Evolutionary conservation across 2,797 vertebrate species (phyloP), one percentile per base, ranked within the genome.

Genomic region (Gallinago stenura): DNA sequence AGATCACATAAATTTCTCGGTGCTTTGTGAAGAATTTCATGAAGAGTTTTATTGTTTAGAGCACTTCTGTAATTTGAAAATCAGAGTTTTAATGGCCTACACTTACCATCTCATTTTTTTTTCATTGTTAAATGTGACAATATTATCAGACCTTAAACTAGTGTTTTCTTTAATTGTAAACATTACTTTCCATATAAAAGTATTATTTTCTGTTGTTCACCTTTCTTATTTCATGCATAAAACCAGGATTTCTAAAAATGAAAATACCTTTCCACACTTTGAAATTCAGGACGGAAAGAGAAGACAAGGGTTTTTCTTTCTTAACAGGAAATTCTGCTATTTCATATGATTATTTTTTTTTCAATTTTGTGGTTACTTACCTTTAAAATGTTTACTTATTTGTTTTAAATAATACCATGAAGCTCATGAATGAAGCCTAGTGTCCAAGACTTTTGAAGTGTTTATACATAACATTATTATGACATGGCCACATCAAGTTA

Each of bases 1-100:
- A 97, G 93, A 95, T 88, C 85, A 80, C 89, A 80, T 95, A 92
- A 82, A 94, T 96, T 97, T 94, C 87, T 95, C 43, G 17, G 71
- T 86, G 72, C 81, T 94, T 91, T 69, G 11, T 56, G 56, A 80
- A 91, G 65, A 77, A 51, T 68, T 78, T 95, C 37, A 10, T 85
- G 56, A 90, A 82, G 70, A 56, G 56, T 87, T 94, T 91, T 89
- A 45, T 84, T 28, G 3, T 95, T 87, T 77, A 68, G 57, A 90
- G 24, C 2, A 7, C 24, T 95, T 79, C 43, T 43, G 14, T 92
- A 87, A 84, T 90, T 93, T 89, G 80, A 87, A 95, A 96, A 94
- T 73, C 45, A 43, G 69, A 50, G 9, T 90, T 95, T 90, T 93
- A 91, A 84, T 84, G 37, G 85, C 56, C 24, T 88, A 11, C 58